Conservation (phyloP, 2,888 invertebrate species). For the Zele albiditarsus region DNA sequence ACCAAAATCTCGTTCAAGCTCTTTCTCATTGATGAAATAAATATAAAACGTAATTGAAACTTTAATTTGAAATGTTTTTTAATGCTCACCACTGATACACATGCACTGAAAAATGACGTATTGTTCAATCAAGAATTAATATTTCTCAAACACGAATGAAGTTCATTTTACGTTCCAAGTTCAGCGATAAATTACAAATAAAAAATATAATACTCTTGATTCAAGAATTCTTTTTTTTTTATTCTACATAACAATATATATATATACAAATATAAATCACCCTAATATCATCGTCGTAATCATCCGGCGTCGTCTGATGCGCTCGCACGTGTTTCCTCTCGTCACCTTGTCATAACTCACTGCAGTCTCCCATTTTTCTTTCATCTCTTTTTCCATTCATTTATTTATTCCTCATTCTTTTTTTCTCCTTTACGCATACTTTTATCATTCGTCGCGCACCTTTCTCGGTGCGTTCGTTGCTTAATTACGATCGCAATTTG, state of each 20-base stretch:
- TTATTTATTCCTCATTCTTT: background rate
- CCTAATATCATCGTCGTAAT: background rate
- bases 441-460: conserved; percentile 13
- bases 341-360: conserved; percentile 27
- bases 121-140: no score
- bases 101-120: no score
- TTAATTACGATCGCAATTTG: conserved; percentile 56
- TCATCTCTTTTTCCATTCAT: conserved; percentile 20
- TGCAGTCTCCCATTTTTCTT: conserved; percentile 4
- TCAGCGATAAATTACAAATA: no score
- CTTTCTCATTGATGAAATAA: no score
- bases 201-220: background rate
- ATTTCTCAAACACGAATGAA: no score
- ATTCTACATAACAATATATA: background rate
- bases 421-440: background rate
- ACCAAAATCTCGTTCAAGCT: no score
- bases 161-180: no score
- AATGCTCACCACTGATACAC: no score
- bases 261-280: background rate
- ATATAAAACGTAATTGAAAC: no score
- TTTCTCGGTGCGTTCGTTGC: conserved; percentile 37
- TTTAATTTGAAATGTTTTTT: no score
- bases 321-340: conserved; percentile 5
- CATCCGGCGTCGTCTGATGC: background rate
- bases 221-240: background rate